Evolutionary conservation across 2,888 invertebrate species (phyloP), one percentile per base, ranked within the genome.

Genomic region (Isotomurus palustris): DNA sequence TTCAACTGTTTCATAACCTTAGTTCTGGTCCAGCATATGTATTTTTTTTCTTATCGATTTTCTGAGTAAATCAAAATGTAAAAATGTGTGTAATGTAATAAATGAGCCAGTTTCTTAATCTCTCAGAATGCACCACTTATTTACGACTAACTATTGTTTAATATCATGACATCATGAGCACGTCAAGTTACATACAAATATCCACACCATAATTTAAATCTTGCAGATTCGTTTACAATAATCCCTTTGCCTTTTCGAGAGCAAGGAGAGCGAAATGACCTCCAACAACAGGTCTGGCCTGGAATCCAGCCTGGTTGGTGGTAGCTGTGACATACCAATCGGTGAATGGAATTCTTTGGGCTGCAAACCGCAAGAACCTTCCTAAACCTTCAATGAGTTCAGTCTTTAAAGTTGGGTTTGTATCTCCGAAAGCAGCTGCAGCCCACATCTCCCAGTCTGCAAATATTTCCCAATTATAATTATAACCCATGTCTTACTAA

Each of bases 391-490:
- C 35, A 36, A 68, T 40, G 0, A 66, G 17, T 38, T 49, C 27
- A 1, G 35, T 48, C 12, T 53, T 53, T 0, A 68, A 41, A 2
- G 25, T 36, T 10, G 65, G 68, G 36, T 41, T 64, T 2, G 38
- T 48, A 3, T 62, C 57, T 28, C 68, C 68, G 25, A 62, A 68
- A 17, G 66, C 62, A 2, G 68, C 68, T 2, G 68, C 68, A 2
- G 66, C 62, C 68, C 68, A 68, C 56, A 68, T 47, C 52, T 68
- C 68, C 68, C 68, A 68, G 47, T 68, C 68, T 62, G 35, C n/a
- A 10, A 44, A 41, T 22, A 25, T n/a, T 25, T 48, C 10, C 45
- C 17, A 32, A 52, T 45, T 24, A n/a, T 21, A 56, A 44, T 54
- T 27, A 49, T 52, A 35, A n/a, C 35, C 17, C 22, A 6, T 27